phyloP scores from a whole-genome alignment of 2,797 vertebrate genomes.

The Onychomys leucogaster region DNA sequence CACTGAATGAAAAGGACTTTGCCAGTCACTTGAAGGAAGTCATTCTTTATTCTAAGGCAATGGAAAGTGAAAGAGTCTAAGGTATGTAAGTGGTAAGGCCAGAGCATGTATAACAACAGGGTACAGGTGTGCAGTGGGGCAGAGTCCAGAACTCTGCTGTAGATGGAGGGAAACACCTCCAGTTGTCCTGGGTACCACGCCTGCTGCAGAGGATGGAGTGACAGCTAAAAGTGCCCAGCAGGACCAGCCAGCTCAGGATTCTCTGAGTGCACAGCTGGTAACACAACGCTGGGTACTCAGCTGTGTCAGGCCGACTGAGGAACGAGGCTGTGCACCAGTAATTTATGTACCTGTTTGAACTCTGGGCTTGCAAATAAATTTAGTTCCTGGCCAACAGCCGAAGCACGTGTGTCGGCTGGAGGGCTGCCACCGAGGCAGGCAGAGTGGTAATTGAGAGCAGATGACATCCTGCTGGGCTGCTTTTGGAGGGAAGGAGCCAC shows the following conservation, averaged over 20 bases:
- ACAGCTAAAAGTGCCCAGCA: neutral
- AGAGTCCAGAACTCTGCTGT: neutral
- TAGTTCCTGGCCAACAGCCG: conserved; percentile 74
- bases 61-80: neutral
- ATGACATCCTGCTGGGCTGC: conserved; percentile 29
- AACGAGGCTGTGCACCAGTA: conserved; percentile 46
- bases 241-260: neutral
- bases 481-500: conserved; percentile 35
- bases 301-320: conserved; percentile 43
- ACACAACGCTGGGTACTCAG: neutral
- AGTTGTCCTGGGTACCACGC: neutral
- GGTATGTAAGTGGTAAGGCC: neutral
- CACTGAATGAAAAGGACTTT: neutral
- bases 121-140: neutral
- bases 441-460: conserved; percentile 62
- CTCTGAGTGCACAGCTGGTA: neutral
- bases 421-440: conserved; percentile 53
- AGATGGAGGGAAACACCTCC: neutral
- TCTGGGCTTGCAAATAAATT: conserved; percentile 66
- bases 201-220: neutral
- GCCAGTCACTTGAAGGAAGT: neutral
- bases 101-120: neutral
- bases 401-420: conserved; percentile 63
- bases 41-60: neutral
- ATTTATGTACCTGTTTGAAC: conserved; percentile 76